Percentiles rank a stretch among this genome's conserved stretches.
These are phyloP conservation scores for Chamaetylas fuelleborni DNA, from an alignment of 2,113 vertebrate genomes.

Conservation along the genomic window DNA sequence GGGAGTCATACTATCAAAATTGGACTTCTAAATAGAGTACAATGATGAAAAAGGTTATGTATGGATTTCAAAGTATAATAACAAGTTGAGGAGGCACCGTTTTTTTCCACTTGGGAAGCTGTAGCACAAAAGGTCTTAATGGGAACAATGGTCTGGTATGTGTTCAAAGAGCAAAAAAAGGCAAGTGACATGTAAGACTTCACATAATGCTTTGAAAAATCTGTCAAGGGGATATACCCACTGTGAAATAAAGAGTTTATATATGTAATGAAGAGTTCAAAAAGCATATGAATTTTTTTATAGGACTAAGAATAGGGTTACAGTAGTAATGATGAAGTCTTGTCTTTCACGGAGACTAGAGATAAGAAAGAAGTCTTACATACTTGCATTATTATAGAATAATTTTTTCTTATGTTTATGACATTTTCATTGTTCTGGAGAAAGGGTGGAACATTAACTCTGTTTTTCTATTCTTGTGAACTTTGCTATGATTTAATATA, in stretches of 20 bases:
- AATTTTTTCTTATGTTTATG: neutral
- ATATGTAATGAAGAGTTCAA: neutral
- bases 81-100: fast-evolving
- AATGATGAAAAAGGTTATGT: neutral
- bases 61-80: neutral
- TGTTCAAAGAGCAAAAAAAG: neutral
- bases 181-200: neutral
- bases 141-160: neutral
- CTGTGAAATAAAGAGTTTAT: neutral
- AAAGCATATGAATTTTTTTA: neutral
- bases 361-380: neutral
- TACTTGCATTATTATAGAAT: neutral
- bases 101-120: neutral
- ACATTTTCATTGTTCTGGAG: neutral
- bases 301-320: neutral
- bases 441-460: neutral
- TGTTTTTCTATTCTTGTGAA: neutral
- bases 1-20: neutral
- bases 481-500: neutral
- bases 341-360: neutral
- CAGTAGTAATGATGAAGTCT: neutral
- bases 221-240: neutral
- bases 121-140: neutral
- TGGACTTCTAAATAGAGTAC: neutral
- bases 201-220: neutral